phyloP scores from a whole-genome alignment of 1,140 invertebrate species.

The Caenorhabditis brenneri region DNA sequence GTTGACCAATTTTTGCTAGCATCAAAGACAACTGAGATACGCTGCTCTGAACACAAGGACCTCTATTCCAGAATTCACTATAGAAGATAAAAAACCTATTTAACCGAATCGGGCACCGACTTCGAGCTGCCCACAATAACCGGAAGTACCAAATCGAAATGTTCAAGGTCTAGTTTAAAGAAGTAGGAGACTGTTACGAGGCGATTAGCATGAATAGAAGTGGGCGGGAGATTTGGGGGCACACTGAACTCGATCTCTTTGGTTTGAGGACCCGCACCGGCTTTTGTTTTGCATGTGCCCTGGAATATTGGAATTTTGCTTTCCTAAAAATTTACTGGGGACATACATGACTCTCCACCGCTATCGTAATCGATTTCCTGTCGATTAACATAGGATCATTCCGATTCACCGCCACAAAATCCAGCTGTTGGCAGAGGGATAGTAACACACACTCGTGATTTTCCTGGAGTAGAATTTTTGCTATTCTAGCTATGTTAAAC shows the following conservation, averaged over 20 bases:
- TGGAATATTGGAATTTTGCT: slow-evolving; percentile 17
- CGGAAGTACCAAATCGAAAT: slow-evolving; percentile 57
- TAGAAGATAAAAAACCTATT: slow-evolving; percentile 1
- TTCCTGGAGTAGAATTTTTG: slow-evolving; percentile 36
- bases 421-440: slow-evolving; percentile 54
- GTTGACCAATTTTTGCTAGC: no score
- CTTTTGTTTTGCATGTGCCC: slow-evolving; percentile 55
- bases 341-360: slow-evolving; percentile 54
- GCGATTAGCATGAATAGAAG: slow-evolving; percentile 57
- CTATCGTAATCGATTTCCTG: slow-evolving; percentile 51
- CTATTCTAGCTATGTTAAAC: no score
- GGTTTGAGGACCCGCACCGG: slow-evolving; percentile 50
- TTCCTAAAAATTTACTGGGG: no score
- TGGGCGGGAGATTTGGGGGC: slow-evolving; percentile 51
- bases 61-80: no score
- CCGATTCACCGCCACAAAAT: slow-evolving; percentile 52
- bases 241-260: slow-evolving; percentile 57
- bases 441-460: slow-evolving; percentile 56
- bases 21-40: no score
- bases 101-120: not conserved
- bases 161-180: slow-evolving; percentile 59
- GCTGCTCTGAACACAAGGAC: no score
- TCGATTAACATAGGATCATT: slow-evolving; percentile 57
- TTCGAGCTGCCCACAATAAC: slow-evolving; percentile 56
- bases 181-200: slow-evolving; percentile 58